Percentiles rank a stretch among this genome's conserved stretches.
Evolutionary conservation across 2,113 vertebrate species (phyloP).

Genomic region (Equus przewalskii): DNA sequence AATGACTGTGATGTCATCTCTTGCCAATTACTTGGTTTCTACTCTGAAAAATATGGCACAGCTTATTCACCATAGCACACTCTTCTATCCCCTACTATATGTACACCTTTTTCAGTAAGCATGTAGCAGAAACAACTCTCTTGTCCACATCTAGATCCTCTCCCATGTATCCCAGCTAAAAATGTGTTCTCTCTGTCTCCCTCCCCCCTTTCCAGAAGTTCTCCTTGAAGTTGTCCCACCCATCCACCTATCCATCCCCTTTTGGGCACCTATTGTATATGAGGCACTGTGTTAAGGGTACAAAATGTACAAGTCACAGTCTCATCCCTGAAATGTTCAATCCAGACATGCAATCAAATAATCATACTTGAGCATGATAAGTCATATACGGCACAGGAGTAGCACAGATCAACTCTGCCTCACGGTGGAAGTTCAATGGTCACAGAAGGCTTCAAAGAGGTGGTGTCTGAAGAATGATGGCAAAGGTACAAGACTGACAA

Average conservation of each 20-base stretch:
- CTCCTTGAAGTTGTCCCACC: background rate
- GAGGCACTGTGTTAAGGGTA: background rate
- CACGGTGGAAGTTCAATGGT: background rate
- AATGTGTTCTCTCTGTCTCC: background rate
- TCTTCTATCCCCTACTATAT: background rate
- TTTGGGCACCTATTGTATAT: background rate
- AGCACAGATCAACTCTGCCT: background rate
- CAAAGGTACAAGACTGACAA: background rate
- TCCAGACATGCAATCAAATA: background rate
- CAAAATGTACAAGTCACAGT: background rate
- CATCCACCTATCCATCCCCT: too few species aligned
- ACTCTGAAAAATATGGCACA: background rate
- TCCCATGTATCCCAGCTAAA: background rate
- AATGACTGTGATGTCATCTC: background rate
- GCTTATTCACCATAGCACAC: background rate
- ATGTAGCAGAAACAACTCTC: background rate
- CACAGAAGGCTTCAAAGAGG: background rate
- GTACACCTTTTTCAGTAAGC: background rate
- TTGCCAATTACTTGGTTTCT: conserved; percentile 15
- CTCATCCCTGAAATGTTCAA: background rate
- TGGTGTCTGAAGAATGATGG: background rate
- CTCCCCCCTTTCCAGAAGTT: background rate
- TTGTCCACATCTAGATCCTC: background rate
- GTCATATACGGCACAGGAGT: background rate
- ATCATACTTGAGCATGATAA: background rate